Evolutionary conservation across 2,797 vertebrate species (phyloP).

Genomic region (Parambassis ranga): DNA sequence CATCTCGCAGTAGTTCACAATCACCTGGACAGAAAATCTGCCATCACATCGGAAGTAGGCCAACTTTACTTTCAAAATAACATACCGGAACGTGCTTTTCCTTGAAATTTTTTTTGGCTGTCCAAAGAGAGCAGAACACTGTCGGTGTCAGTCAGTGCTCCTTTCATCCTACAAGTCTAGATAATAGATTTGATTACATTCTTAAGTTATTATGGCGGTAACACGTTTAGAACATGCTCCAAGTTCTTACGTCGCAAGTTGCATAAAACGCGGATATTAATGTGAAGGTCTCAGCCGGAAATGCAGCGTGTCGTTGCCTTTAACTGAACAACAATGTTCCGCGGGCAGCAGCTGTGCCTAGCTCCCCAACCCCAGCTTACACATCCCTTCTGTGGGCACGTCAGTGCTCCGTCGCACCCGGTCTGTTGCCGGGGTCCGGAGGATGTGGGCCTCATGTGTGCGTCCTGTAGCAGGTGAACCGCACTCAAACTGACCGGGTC

Average conservation of each 20-base stretch:
- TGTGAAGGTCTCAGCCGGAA: conserved; percentile 20
- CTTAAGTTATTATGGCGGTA: no score
- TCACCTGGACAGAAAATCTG: conserved; percentile 51
- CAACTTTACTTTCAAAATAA: conserved; percentile 27
- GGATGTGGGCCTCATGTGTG: conserved; percentile 37
- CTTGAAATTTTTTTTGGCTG: no score
- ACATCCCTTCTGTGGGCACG: conserved; percentile 39
- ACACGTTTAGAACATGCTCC: no score
- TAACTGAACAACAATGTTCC: conserved; percentile 3
- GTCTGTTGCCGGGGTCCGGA: conserved; percentile 30
- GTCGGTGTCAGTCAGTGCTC: no score
- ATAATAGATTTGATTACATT: no score
- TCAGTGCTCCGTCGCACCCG: conserved; percentile 45
- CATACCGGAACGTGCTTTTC: no score
- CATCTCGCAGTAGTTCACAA: conserved; percentile 52
- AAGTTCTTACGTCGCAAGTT: no score
- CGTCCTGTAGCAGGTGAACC: conserved; percentile 44
- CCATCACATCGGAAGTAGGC: background rate
- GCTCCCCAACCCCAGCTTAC: conserved; percentile 77
- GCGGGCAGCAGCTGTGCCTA: conserved; percentile 51
- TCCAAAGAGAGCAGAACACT: no score
- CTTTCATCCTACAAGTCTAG: no score
- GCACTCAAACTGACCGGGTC: conserved; percentile 48
- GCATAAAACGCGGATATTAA: no score
- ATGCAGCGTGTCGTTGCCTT: accelerated